A percentile compares a stretch with the other conserved stretches of the same genome.
Conservation (phyloP, 1,140 invertebrate species). For the Ectropis grisescens region DNA sequence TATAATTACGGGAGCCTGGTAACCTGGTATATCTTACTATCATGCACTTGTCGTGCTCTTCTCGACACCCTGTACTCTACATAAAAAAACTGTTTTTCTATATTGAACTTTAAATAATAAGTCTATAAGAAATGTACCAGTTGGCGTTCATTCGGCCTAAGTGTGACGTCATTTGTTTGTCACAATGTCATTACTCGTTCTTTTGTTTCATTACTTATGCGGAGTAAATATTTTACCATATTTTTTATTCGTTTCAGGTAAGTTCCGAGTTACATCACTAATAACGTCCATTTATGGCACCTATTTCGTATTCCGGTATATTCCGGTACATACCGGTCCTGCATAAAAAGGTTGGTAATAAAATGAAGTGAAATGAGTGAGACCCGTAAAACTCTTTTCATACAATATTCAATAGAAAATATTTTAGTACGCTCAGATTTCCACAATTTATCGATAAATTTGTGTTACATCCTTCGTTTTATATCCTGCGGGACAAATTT, state of each 20-base stretch:
- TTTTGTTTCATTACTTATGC: too few species aligned
- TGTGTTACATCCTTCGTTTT: constrained; percentile 55
- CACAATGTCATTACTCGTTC: too few species aligned
- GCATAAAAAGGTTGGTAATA: constrained; percentile 47
- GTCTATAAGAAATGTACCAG: too few species aligned
- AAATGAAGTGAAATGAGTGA: constrained; percentile 55
- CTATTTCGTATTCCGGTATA: constrained; percentile 20
- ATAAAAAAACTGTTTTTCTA: too few species aligned
- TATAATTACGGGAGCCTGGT: too few species aligned
- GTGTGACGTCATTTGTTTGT: too few species aligned
- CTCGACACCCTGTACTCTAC: too few species aligned
- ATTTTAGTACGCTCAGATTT: constrained; percentile 65
- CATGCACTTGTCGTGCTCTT: too few species aligned
- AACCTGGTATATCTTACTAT: too few species aligned
- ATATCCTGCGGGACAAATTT: constrained; percentile 59
- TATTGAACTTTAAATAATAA: too few species aligned
- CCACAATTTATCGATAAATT: constrained; percentile 64
- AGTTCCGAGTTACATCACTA: constrained; percentile 9
- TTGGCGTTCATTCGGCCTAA: too few species aligned
- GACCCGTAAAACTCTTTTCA: constrained; percentile 53
- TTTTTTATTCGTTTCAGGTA: constrained; percentile 28
- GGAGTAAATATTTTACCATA: too few species aligned
- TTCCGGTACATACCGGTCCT: constrained; percentile 18
- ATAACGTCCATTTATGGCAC: constrained; percentile 10
- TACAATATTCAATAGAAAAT: constrained; percentile 64